A percentile compares a stretch with the other conserved stretches of the same genome.
Evolutionary conservation across 2,797 vertebrate species (phyloP).

Genomic region (Chrysocyon brachyurus): DNA sequence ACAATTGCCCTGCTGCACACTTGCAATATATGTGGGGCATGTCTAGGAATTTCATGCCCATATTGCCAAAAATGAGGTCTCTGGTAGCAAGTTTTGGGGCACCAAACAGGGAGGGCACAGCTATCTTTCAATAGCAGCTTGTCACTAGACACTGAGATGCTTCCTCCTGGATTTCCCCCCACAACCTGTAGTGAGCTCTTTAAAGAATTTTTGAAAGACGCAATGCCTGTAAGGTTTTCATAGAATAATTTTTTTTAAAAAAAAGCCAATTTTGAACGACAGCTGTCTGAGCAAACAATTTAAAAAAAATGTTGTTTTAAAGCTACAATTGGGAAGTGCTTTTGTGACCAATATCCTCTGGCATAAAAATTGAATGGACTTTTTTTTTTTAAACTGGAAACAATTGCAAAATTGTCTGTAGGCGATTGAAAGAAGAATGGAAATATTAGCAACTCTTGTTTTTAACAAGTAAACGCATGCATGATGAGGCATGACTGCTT

Average conservation of each 20-base stretch:
- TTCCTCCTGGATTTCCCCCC: not conserved
- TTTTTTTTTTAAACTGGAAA: not conserved
- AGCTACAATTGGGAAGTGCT: not conserved
- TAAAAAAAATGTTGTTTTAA: not conserved
- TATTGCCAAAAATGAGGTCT: not conserved
- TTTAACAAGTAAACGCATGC: not conserved
- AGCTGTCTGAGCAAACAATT: not conserved
- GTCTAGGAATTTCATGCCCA: not conserved
- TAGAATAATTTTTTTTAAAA: not conserved
- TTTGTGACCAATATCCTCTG: not conserved
- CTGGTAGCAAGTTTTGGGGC: not conserved
- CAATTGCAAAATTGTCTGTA: not conserved
- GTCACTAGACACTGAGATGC: not conserved
- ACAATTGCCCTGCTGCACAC: not conserved
- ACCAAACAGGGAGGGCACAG: fast-evolving
- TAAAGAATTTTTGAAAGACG: not conserved
- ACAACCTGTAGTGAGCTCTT: not conserved
- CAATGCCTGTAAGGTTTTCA: not conserved
- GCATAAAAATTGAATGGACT: not conserved
- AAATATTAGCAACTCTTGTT: not conserved
- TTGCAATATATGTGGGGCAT: fast-evolving
- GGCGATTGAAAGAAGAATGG: not conserved
- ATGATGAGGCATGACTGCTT: not conserved
- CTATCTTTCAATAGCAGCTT: fast-evolving
- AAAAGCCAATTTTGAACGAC: not conserved